Conservation (phyloP, 2,113 vertebrate species). For the Bathybates hornii region DNA sequence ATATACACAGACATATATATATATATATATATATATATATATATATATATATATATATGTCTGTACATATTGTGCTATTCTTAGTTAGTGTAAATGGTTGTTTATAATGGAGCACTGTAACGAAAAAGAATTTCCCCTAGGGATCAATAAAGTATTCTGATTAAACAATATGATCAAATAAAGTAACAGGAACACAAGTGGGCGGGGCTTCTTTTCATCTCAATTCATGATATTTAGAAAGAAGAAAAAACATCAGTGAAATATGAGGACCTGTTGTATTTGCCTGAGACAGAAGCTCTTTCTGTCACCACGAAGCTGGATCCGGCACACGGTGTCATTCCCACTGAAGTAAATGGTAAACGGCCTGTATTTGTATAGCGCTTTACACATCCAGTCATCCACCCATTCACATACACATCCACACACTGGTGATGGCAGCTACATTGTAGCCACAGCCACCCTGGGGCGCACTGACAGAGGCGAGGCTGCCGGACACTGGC, state of each 20-base stretch:
- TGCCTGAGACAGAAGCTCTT: neutral
- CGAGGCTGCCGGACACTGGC: too few species aligned
- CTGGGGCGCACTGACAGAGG: neutral
- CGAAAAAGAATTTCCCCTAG: too few species aligned
- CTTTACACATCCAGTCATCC: too few species aligned
- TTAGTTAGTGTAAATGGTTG: too few species aligned
- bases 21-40: too few species aligned
- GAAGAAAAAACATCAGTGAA: neutral
- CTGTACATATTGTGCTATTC: too few species aligned
- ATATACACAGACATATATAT: too few species aligned
- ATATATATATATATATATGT: too few species aligned
- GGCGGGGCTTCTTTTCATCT: neutral
- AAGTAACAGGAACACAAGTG: neutral
- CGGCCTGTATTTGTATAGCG: too few species aligned
- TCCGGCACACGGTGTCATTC: neutral
- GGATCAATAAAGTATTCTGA: too few species aligned
- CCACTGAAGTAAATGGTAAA: neutral
- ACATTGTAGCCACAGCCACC: fast-evolving
- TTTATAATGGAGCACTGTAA: too few species aligned
- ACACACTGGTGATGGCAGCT: too few species aligned
- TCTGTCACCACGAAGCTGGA: neutral
- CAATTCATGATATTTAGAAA: neutral
- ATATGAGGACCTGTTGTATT: neutral
- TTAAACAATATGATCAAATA: neutral
- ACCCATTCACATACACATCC: fast-evolving